Base-by-base conservation (phyloP, 2,888 invertebrate species). In the Euproctis similis region DNA sequence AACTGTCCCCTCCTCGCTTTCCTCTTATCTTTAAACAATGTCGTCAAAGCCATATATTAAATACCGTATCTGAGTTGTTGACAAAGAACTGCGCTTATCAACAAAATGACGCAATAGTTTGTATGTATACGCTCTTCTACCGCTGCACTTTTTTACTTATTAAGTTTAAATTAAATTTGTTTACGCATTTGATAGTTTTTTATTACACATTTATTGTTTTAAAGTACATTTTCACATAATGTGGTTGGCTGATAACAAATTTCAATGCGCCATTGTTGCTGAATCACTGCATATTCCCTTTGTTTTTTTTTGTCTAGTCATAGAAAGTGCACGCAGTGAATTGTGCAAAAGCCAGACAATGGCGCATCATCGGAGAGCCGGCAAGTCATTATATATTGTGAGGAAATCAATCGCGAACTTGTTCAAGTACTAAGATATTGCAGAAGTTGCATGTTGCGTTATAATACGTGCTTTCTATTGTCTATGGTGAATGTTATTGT, bases 321-420 rank as follows among this genome's bases (percentile, higher is more conserved):
- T 68, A 68, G 68, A 72, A 70, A 70, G 64, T 65, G 54, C 46
- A 48, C 39, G 43, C 37, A 31, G 32, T 50, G 46, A 32, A 41
- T 41, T 42, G 39, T 38, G 26, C 38, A 38, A 38, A 45, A 55
- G 58, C 61, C 59, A 67, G 55, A 70, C 64, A 72, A 70, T 67
- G 54, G 58, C 43, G 40, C 54, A 51, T 58, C 56, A 46, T 42
- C 50, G 44, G 42, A 47, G 51, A 48, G 49, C 38, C 35, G 19
- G 42, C 40, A 50, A 44, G 49, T 42, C 50, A 56, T 56, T 60
- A 54, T 46, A 47, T 43, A 45, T n/a, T n/a, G 44, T 34, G 39
- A 57, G 59, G 54, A 60, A 63, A 63, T 62, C 59, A 59, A 69
- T 69, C 42, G 18, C 6, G 2, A 8, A 18, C 18, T 7, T 8